These are phyloP conservation scores for Camponotus pennsylvanicus DNA, from an alignment of 1,140 invertebrate species.

Conservation along the genomic window DNA sequence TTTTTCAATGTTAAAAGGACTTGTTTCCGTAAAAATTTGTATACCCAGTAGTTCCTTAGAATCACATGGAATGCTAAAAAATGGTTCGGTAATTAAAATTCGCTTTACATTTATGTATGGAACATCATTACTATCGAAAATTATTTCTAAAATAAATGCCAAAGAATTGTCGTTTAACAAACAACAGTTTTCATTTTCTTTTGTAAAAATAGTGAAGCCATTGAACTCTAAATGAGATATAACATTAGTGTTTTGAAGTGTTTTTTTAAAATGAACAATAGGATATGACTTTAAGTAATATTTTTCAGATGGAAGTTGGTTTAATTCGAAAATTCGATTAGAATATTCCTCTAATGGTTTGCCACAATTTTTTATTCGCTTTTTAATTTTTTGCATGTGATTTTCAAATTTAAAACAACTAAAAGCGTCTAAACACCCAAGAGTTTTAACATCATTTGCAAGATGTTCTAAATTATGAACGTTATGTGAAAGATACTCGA, in stretches of 20 bases:
- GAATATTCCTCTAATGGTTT: conserved; percentile 10
- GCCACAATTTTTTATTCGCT: background rate
- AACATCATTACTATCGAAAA: background rate
- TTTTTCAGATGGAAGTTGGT: background rate
- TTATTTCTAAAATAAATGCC: background rate
- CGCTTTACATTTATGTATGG: too few relatives aligned
- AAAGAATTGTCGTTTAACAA: background rate
- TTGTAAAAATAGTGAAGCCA: background rate
- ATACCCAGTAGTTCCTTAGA: too few relatives aligned
- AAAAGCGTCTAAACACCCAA: background rate
- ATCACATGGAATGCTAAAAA: too few relatives aligned
- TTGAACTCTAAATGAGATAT: background rate
- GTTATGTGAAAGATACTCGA: background rate
- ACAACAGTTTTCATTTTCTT: background rate
- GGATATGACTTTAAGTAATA: background rate
- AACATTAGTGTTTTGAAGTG: background rate
- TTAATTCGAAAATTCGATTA: background rate
- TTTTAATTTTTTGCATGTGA: too few relatives aligned
- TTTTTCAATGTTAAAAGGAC: too few relatives aligned
- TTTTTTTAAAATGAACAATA: background rate
- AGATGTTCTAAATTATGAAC: background rate
- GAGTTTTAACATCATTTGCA: background rate
- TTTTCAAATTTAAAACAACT: background rate
- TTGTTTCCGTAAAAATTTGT: too few relatives aligned
- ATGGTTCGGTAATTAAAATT: too few relatives aligned